Base-by-base conservation (phyloP, 2,113 vertebrate genomes). In the Tenrec ecaudatus region DNA sequence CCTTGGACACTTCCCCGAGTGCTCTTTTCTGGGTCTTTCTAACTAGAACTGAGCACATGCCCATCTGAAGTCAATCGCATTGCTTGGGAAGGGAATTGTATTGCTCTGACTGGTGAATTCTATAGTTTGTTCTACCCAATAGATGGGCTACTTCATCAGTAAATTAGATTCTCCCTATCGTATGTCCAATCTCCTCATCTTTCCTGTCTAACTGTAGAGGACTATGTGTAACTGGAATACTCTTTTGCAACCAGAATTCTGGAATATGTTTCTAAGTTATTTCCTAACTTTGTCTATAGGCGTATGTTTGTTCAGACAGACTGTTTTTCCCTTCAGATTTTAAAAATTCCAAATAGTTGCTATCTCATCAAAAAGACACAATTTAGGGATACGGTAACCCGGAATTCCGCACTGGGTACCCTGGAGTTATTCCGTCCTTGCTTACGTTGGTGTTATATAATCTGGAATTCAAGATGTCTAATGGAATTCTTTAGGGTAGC, bases 261-360 rank as follows among this genome's bases (percentile, higher is more conserved):
- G 23, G 33, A 29, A 25, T 58, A 47, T 43, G 6, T 87, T 79
- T 79, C 64, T 57, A 73, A 33, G n/a, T 93, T 85, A 10, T 79
- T 33, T 58, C 53, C 38, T 86, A 38, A 75, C 36, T 88, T 66
- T 25, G 71, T 71, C 38, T 85, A 23, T 84, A 25, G 89, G 80
- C 40, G 66, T 23, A 77, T 25, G 25, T 53, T 77, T 43, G 38
- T 47, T 88, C 38, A 91, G 36, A 25, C 64, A 68, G 47, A 64
- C 27, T 73, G 73, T 33, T 64, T 10, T 73, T 94, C 25, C 27
- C 38, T 92, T 94, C 40, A 64, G 58, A 94, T 33, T 38, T 53
- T 71, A 86, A 58, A 82, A 58, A 66, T 15, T 22, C 22, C 53
- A 43, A 89, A 66, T 4, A 64, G 53, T 82, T 82, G 36, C 60